A percentile compares a stretch with the other conserved stretches of the same genome.
phyloP scores from a whole-genome alignment of 92 coral and sea anemone species.

The Umimayanthus chanpuru region DNA sequence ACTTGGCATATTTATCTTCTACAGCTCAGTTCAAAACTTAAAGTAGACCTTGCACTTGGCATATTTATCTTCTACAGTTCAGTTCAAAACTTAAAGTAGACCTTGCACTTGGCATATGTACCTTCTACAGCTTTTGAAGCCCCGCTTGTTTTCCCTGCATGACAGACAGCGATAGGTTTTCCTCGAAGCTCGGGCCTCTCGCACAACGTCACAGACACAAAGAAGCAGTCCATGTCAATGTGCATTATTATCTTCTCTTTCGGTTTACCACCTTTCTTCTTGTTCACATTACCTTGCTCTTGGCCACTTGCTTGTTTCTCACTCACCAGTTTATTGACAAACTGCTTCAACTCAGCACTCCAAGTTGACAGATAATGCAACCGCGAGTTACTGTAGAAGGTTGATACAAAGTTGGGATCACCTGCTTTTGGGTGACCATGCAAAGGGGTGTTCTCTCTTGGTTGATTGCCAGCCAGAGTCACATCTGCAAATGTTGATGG shows the following conservation, averaged over 20 bases:
- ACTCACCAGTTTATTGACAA: conserved; percentile 79
- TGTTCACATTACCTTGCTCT: conserved; percentile 47
- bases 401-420: conserved; percentile 88
- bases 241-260: conserved; percentile 89
- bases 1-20: no score
- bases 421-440: conserved; percentile 74
- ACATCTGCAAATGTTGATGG: conserved; percentile 13
- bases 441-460: background rate
- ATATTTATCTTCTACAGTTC: no score
- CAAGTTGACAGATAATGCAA: conserved; percentile 92
- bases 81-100: background rate
- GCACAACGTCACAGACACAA: conserved; percentile 88
- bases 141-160: conserved; percentile 74
- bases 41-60: background rate
- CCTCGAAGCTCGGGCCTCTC: conserved; percentile 85
- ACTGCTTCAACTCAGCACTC: conserved; percentile 95
- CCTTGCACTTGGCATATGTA: background rate
- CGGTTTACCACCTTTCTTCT: conserved; percentile 46
- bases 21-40: no score
- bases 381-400: conserved; percentile 89
- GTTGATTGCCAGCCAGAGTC: background rate
- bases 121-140: conserved; percentile 8
- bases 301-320: conserved; percentile 49
- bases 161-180: conserved; percentile 98
- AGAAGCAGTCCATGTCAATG: conserved; percentile 98